Conservation (phyloP, 1,140 invertebrate genomes). For the Bombus breviceps region DNA sequence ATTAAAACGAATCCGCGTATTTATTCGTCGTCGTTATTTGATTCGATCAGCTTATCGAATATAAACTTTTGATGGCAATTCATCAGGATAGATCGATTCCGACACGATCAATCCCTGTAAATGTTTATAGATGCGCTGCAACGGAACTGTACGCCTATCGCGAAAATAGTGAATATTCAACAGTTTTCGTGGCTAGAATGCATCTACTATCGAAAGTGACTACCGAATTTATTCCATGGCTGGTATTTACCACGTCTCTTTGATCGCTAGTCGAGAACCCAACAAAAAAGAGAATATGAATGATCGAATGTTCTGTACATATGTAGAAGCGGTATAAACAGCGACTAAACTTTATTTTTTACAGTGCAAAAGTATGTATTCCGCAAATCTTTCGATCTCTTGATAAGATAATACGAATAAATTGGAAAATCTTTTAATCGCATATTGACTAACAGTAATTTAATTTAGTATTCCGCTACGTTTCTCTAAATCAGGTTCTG, state of each 20-base stretch:
- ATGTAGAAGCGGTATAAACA: not conserved
- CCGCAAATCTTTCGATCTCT: not conserved
- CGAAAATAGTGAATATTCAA: constrained; percentile 61
- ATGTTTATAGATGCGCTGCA: constrained; percentile 24
- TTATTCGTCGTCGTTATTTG: constrained; percentile 4
- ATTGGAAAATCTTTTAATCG: not conserved
- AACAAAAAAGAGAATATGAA: not conserved
- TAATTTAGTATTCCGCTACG: not conserved
- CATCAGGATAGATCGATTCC: not conserved
- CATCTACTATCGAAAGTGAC: constrained; percentile 28
- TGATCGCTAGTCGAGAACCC: constrained; percentile 46
- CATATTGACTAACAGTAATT: not conserved
- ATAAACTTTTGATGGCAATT: not conserved
- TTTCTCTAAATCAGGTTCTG: not conserved
- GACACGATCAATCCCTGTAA: constrained; percentile 14
- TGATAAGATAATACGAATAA: not conserved
- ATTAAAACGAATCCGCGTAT: not conserved
- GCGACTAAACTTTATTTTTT: not conserved
- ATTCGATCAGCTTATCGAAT: not conserved
- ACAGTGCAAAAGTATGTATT: too few species aligned
- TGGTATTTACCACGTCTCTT: constrained; percentile 39
- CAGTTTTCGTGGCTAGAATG: constrained; percentile 12
- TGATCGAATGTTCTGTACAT: not conserved
- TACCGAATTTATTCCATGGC: constrained; percentile 51
- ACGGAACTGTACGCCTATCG: not conserved